Evolutionary conservation across 1,140 invertebrate species (phyloP).

Genomic region (Periplaneta americana): DNA sequence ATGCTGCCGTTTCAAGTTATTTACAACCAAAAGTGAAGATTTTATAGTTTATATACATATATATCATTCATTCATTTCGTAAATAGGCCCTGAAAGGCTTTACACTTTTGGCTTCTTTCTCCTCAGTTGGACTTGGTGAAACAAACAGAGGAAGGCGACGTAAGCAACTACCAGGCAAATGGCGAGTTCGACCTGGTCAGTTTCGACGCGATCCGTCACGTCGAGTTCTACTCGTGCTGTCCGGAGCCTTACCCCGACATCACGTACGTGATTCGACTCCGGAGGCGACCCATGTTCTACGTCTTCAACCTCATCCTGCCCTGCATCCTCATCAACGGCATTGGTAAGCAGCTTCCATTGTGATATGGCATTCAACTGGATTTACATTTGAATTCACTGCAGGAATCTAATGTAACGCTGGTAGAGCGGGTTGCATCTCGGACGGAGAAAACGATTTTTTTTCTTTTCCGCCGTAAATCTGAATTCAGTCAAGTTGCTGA

Average conservation of each 20-base stretch:
- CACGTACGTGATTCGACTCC: conserved; percentile 64
- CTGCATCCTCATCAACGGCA: conserved; percentile 82
- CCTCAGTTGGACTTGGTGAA: conserved; percentile 63
- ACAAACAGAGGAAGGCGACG: conserved; percentile 65
- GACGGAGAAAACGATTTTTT: too few species aligned
- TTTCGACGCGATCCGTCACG: conserved; percentile 63
- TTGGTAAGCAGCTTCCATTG: conserved; percentile 50
- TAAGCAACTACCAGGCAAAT: conserved; percentile 71
- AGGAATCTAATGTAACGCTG: too few species aligned
- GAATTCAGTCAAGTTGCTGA: too few species aligned
- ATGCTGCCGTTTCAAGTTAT: too few species aligned
- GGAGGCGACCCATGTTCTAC: conserved; percentile 81
- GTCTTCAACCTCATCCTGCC: conserved; percentile 88
- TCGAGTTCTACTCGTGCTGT: conserved; percentile 66
- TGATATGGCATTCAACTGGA: too few species aligned
- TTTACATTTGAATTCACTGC: too few species aligned
- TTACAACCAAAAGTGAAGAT: too few species aligned
- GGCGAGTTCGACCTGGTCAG: conserved; percentile 74
- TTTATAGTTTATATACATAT: too few species aligned
- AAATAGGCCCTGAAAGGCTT: not conserved
- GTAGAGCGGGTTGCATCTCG: too few species aligned
- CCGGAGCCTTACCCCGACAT: conserved; percentile 57
- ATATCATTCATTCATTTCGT: not conserved
- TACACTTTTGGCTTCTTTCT: conserved; percentile 21
- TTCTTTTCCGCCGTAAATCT: too few species aligned